A percentile compares a stretch with the other conserved stretches of the same genome.
These are phyloP conservation scores for Pleuronectes platessa DNA, from an alignment of 2,113 vertebrate species.

Conservation along the genomic window DNA sequence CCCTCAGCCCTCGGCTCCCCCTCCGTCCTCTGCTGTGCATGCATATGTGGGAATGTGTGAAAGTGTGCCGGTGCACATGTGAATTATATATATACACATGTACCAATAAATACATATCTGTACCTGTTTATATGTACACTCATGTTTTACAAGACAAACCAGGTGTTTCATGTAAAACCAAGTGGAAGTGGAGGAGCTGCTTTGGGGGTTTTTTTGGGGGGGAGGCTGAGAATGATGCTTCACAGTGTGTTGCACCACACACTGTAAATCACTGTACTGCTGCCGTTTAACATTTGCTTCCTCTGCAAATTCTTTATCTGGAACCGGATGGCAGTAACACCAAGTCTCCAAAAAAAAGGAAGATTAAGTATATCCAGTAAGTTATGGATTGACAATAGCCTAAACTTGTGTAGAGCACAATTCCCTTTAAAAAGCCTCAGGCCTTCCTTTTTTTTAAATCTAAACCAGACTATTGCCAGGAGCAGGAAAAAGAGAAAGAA, in stretches of 20 bases:
- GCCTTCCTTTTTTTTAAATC: conserved; percentile 6
- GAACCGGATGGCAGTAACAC: conserved; percentile 23
- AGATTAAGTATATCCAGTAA: conserved; percentile 5
- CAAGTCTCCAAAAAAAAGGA: not conserved
- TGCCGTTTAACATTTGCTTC: not conserved
- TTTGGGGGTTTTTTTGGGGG: conserved; percentile 3
- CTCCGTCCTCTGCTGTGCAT: conserved; percentile 43
- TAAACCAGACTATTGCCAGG: conserved; percentile 4
- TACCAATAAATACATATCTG: not conserved
- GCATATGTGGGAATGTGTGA: conserved; percentile 39
- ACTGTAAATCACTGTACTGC: not conserved
- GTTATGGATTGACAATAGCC: conserved; percentile 18
- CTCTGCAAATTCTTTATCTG: conserved; percentile 9
- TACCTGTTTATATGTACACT: conserved; percentile 8
- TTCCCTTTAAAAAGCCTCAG: conserved; percentile 22
- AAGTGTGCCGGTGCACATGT: conserved; percentile 15
- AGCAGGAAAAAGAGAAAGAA: conserved; percentile 4
- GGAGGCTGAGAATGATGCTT: not conserved
- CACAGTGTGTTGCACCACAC: not conserved
- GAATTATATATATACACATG: not conserved
- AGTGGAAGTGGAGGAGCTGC: not conserved
- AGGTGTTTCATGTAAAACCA: conserved; percentile 23
- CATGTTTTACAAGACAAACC: conserved; percentile 1
- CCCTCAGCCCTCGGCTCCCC: conserved; percentile 54
- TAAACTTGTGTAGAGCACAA: conserved; percentile 10